phyloP scores from a whole-genome alignment of 2,888 invertebrate species.

The Eilema depressum region DNA sequence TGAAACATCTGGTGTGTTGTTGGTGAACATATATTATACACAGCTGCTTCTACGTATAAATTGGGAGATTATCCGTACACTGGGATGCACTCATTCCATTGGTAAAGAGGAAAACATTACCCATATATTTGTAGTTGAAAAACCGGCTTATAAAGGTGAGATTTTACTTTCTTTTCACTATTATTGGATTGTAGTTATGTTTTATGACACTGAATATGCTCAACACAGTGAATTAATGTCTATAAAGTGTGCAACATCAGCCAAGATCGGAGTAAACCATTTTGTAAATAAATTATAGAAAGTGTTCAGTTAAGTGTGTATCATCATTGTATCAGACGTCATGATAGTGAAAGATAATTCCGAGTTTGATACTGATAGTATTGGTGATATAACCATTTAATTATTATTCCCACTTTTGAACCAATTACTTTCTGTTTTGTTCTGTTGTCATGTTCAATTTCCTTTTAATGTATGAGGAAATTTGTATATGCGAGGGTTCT shows the following conservation, averaged over 20 bases:
- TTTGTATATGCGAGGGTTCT: neutral
- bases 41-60: neutral
- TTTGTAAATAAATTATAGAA: neutral
- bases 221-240: neutral
- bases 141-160: constrained; percentile 58
- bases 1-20: constrained; percentile 23
- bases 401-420: constrained; percentile 15
- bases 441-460: neutral
- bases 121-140: constrained; percentile 34
- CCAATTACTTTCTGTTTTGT: constrained; percentile 18
- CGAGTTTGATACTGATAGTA: constrained; percentile 20
- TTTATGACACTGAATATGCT: neutral
- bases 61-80: constrained; percentile 9
- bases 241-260: neutral
- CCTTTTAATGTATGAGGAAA: neutral
- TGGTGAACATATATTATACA: constrained; percentile 9
- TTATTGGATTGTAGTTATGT: constrained; percentile 17
- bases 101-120: constrained; percentile 28
- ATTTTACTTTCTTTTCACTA: constrained; percentile 41
- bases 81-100: constrained; percentile 39
- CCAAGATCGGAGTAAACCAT: neutral
- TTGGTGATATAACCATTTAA: constrained; percentile 31
- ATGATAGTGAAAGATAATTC: constrained; percentile 47
- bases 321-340: constrained; percentile 20
- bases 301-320: neutral